Evolutionary conservation across 2,888 invertebrate species (phyloP).

Genomic region (Elegia similella): DNA sequence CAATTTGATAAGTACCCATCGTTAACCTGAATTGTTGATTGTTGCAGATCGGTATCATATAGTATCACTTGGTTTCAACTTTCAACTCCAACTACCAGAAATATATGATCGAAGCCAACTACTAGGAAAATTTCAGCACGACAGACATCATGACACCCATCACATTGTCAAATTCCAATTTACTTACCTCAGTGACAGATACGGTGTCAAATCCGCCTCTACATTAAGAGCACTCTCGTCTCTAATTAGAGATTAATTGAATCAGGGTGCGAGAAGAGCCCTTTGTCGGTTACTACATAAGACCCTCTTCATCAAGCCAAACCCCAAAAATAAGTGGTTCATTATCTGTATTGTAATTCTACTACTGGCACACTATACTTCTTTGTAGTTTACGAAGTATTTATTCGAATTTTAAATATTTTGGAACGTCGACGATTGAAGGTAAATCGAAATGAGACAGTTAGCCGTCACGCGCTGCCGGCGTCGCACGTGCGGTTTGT

Average conservation of each 20-base stretch:
- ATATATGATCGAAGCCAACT: too few species aligned
- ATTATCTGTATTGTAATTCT: constrained; percentile 14
- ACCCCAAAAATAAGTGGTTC: constrained; percentile 31
- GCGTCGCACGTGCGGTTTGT: constrained; percentile 67
- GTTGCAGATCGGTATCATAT: too few species aligned
- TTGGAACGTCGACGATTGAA: constrained; percentile 34
- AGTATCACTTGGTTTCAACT: too few species aligned
- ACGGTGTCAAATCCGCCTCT: constrained; percentile 69
- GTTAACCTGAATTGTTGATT: too few species aligned
- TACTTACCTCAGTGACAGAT: constrained; percentile 64
- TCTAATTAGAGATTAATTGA: constrained; percentile 79
- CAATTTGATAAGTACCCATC: too few species aligned
- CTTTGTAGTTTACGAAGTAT: constrained; percentile 14
- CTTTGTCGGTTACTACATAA: constrained; percentile 52
- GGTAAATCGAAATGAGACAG: constrained; percentile 45
- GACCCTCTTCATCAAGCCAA: constrained; percentile 33
- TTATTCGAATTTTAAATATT: constrained; percentile 42
- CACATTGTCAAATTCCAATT: constrained; percentile 65
- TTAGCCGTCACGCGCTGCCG: constrained; percentile 64
- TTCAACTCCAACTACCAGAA: too few species aligned
- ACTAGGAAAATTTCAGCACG: not conserved
- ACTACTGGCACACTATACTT: constrained; percentile 18
- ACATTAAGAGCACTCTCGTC: constrained; percentile 76
- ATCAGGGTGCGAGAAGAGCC: constrained; percentile 59
- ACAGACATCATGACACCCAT: constrained; percentile 39